These are phyloP conservation scores for Microcebus lehilahytsara DNA, from an alignment of 2,113 vertebrate genomes.

Conservation along the genomic window DNA sequence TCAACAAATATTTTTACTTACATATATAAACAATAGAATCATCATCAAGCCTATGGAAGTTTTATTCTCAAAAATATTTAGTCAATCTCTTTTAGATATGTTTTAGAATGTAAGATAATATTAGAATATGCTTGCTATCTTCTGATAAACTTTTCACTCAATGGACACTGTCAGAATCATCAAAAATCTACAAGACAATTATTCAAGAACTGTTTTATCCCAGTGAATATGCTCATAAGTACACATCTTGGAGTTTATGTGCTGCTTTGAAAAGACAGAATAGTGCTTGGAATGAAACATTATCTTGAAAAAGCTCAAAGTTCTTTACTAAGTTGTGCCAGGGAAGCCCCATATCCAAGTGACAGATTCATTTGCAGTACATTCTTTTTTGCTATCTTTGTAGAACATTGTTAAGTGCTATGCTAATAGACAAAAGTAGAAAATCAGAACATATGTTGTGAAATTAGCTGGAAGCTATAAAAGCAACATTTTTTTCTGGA, in stretches of 20 bases:
- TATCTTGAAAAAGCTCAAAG: slow-evolving; percentile 35
- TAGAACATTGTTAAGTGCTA: slow-evolving; percentile 47
- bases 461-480: slow-evolving; percentile 65
- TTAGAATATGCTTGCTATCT: neutral
- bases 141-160: slow-evolving; percentile 29
- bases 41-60: neutral
- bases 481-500: slow-evolving; percentile 12
- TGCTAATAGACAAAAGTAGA: slow-evolving; percentile 59
- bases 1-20: slow-evolving; percentile 24
- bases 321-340: slow-evolving; percentile 45
- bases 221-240: neutral
- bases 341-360: slow-evolving; percentile 40
- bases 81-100: neutral
- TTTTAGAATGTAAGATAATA: slow-evolving; percentile 11
- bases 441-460: slow-evolving; percentile 65
- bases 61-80: slow-evolving; percentile 50
- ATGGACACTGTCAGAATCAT: neutral
- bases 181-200: slow-evolving; percentile 1
- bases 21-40: neutral
- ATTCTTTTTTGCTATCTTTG: slow-evolving; percentile 53
- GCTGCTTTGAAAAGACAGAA: slow-evolving; percentile 31
- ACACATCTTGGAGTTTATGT: neutral
- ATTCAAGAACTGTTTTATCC: neutral
- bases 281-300: slow-evolving; percentile 27
- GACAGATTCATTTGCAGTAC: slow-evolving; percentile 54